Conservation (phyloP, 2,888 invertebrate species). For the Sminthurides aquaticus region DNA sequence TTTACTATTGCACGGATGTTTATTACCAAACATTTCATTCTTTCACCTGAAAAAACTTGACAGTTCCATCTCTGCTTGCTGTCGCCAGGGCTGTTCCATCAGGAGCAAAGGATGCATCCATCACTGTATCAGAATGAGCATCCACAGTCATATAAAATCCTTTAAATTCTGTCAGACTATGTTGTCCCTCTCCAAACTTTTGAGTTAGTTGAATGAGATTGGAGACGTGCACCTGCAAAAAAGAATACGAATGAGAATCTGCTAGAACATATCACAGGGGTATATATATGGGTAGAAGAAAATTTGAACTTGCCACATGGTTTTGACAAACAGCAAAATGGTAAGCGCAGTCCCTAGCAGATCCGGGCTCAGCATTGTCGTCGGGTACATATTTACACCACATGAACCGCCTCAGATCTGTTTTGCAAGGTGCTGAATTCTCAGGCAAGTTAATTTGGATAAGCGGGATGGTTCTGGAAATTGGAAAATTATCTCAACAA, state of each 20-base stretch:
- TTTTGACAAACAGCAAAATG: constrained; percentile 74
- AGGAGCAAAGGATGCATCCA: constrained; percentile 83
- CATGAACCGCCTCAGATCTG: constrained; percentile 60
- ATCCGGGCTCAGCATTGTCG: constrained; percentile 49
- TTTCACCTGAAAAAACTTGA: constrained; percentile 79
- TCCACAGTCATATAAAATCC: constrained; percentile 55
- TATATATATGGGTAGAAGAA: background rate
- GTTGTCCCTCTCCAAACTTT: constrained; percentile 48
- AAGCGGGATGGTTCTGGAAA: constrained; percentile 53
- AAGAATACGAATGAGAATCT: constrained; percentile 11
- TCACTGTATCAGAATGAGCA: constrained; percentile 59
- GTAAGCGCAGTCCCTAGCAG: constrained; percentile 61
- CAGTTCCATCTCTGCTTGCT: constrained; percentile 76
- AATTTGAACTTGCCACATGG: constrained; percentile 53
- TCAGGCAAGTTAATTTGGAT: constrained; percentile 55
- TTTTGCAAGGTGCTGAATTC: constrained; percentile 18
- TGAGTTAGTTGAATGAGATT: constrained; percentile 51
- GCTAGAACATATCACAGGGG: background rate
- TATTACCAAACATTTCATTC: background rate
- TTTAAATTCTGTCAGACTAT: constrained; percentile 47
- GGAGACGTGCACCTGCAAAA: constrained; percentile 53
- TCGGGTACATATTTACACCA: constrained; percentile 90
- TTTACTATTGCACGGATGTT: background rate
- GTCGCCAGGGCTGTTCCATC: constrained; percentile 92
- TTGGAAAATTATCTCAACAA: background rate